These are phyloP conservation scores for Synergus umbraculus DNA, from an alignment of 2,888 invertebrate species.

Conservation along the genomic window DNA sequence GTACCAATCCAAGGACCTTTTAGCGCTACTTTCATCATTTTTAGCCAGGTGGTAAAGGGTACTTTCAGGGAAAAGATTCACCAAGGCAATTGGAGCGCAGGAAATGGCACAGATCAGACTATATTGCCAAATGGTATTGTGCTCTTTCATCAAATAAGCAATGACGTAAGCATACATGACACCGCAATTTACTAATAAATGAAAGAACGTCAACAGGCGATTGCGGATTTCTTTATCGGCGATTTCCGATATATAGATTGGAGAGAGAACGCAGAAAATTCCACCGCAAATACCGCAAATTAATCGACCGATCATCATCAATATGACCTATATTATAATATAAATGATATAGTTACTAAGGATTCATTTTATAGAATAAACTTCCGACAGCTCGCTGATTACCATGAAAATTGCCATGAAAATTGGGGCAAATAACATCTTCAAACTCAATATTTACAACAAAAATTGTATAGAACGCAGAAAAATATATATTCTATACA, in stretches of 20 bases:
- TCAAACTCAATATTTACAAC: too few species aligned
- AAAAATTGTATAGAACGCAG: too few species aligned
- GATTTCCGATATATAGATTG: conserved; percentile 69
- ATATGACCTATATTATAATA: conserved; percentile 40
- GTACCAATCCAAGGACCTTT: conserved; percentile 62
- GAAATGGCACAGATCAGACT: conserved; percentile 65
- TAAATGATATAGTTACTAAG: background rate
- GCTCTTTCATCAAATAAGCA: conserved; percentile 58
- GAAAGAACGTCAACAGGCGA: conserved; percentile 65
- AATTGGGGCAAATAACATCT: too few species aligned
- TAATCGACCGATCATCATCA: conserved; percentile 64
- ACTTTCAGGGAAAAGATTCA: conserved; percentile 65
- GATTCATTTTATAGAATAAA: background rate
- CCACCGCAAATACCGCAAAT: conserved; percentile 67
- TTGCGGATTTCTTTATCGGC: conserved; percentile 63
- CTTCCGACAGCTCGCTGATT: background rate
- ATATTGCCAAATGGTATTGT: conserved; percentile 60
- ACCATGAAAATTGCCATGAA: too few species aligned
- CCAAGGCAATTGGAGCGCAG: conserved; percentile 60
- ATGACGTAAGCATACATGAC: conserved; percentile 67
- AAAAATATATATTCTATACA: too few species aligned
- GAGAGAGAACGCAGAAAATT: conserved; percentile 62
- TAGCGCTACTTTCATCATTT: conserved; percentile 60
- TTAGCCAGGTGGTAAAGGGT: conserved; percentile 63
- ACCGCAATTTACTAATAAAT: conserved; percentile 68